These are phyloP conservation scores for Danio tinwini DNA, from an alignment of 2,797 vertebrate species.

Conservation along the genomic window DNA sequence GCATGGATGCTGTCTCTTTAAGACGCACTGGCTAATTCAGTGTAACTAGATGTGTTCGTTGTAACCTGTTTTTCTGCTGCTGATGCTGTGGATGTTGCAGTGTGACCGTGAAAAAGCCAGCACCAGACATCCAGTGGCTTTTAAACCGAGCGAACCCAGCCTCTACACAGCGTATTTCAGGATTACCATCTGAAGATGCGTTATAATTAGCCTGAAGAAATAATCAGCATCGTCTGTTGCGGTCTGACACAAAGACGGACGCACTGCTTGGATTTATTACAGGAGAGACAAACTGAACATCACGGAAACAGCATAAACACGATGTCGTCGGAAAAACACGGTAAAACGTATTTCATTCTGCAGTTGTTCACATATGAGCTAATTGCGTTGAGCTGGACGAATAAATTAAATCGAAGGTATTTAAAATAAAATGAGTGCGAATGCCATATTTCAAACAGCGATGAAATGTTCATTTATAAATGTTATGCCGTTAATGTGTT, in stretches of 20 bases:
- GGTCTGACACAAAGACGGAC: constrained; percentile 55
- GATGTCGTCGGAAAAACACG: constrained; percentile 84
- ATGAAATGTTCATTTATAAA: not conserved
- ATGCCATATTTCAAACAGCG: not conserved
- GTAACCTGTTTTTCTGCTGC: constrained; percentile 66
- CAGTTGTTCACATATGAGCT: not conserved
- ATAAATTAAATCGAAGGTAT: not conserved
- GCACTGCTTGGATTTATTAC: constrained; percentile 54
- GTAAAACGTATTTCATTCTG: constrained; percentile 65
- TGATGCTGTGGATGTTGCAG: constrained; percentile 55
- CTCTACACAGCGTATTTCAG: constrained; percentile 9
- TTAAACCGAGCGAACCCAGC: constrained; percentile 7
- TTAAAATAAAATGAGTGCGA: not conserved
- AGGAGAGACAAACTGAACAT: constrained; percentile 57
- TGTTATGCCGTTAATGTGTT: not conserved
- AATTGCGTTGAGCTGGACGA: not conserved
- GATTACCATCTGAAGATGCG: constrained; percentile 63
- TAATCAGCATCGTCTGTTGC: constrained; percentile 60
- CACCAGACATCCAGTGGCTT: constrained; percentile 3
- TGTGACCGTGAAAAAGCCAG: constrained; percentile 35
- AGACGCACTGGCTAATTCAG: constrained; percentile 79
- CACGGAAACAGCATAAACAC: constrained; percentile 56
- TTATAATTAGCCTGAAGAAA: constrained; percentile 61
- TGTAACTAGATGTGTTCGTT: constrained; percentile 73
- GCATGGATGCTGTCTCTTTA: constrained; percentile 74